Conservation (phyloP, 2,797 vertebrate species). For the Perodicticus potto region DNA sequence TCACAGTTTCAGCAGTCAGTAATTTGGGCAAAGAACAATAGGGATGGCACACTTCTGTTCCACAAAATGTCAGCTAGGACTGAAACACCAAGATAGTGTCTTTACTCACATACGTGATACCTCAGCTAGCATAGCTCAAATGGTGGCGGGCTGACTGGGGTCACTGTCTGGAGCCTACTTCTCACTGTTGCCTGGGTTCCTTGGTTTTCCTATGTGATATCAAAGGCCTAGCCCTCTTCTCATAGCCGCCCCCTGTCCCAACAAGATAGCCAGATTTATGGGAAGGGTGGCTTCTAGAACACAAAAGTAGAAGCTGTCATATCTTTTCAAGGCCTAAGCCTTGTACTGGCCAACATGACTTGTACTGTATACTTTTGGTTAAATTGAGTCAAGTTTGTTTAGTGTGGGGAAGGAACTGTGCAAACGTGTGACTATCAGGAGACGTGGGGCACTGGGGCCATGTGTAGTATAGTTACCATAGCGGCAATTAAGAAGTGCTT, state of each 20-base stretch:
- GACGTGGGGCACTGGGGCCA: rapidly evolving
- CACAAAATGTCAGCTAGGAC: background rate
- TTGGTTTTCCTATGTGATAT: background rate
- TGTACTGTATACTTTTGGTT: background rate
- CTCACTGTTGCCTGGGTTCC: background rate
- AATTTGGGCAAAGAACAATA: background rate
- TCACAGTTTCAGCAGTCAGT: background rate
- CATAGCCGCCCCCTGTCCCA: background rate
- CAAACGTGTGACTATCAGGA: background rate
- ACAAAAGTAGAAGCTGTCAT: background rate
- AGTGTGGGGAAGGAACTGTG: background rate
- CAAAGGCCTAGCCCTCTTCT: background rate
- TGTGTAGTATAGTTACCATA: rapidly evolving
- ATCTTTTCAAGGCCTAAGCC: constrained; percentile 29
- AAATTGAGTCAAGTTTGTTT: background rate
- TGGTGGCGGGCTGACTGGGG: background rate
- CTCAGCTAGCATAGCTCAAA: background rate
- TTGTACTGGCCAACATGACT: background rate
- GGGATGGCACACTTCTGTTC: background rate
- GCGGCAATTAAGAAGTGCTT: background rate
- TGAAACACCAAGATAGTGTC: background rate
- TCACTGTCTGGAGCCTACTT: background rate
- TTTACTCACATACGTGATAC: background rate
- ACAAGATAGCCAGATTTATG: background rate
- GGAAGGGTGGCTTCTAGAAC: background rate